These are phyloP conservation scores for Volucella inflata DNA, from an alignment of 2,888 invertebrate species.

Conservation along the genomic window DNA sequence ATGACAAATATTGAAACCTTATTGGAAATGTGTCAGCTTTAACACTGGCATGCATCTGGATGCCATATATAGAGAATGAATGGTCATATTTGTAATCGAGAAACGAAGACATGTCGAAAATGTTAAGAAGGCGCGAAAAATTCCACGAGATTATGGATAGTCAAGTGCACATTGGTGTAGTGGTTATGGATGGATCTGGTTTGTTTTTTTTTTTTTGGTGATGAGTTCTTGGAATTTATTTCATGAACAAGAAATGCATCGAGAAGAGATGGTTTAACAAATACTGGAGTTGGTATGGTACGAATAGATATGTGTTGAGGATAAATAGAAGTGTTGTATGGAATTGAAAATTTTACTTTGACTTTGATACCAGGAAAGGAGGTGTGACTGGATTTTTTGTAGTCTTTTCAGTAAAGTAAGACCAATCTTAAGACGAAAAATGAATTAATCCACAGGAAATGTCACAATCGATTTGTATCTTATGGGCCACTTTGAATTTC, in stretches of 20 bases:
- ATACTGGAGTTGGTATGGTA: background rate
- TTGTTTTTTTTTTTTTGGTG: no score
- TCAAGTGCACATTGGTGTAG: conserved; percentile 21
- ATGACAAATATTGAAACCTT: conserved; percentile 40
- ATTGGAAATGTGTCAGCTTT: conserved; percentile 67
- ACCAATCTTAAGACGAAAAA: no score
- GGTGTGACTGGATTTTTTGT: background rate
- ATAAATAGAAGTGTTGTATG: conserved; percentile 35
- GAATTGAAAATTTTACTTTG: conserved; percentile 51
- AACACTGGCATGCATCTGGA: background rate
- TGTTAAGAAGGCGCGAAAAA: conserved; percentile 64
- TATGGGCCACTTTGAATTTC: no score
- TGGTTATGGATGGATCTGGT: conserved; percentile 16
- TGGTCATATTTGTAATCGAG: background rate
- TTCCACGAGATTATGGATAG: conserved; percentile 11
- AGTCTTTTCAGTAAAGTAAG: conserved; percentile 8
- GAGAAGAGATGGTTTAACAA: conserved; percentile 19
- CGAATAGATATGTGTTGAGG: conserved; percentile 48
- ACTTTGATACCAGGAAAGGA: background rate
- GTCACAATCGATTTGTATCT: no score
- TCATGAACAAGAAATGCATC: conserved; percentile 32
- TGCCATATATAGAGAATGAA: conserved; percentile 41
- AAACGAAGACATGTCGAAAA: conserved; percentile 49
- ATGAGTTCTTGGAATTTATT: conserved; percentile 40
- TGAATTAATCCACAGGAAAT: no score